A percentile compares a stretch with the other conserved stretches of the same genome.
phyloP scores from a whole-genome alignment of 1,140 invertebrate genomes.

The Aphidius gifuensis region DNA sequence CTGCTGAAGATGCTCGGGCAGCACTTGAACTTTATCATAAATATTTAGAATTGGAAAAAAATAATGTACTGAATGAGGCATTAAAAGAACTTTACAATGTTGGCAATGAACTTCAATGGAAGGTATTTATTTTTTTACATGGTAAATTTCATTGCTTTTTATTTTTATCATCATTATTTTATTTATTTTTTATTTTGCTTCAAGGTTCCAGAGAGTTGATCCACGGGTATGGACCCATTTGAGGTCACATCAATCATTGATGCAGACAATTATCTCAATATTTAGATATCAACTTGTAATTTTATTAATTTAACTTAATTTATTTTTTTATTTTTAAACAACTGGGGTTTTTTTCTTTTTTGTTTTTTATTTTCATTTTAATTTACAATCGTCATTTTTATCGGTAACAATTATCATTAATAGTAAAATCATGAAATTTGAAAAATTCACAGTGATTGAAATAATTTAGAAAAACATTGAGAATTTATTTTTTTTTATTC shows the following conservation, averaged over 20 bases:
- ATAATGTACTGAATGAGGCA: conserved; percentile 62
- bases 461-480: too few relatives aligned
- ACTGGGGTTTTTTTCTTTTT: background rate
- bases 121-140: conserved; percentile 54
- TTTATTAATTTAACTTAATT: too few relatives aligned
- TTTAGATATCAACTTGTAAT: background rate
- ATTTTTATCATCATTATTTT: background rate
- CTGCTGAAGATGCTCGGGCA: conserved; percentile 84
- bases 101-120: conserved; percentile 79
- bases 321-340: too few relatives aligned
- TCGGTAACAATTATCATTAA: too few relatives aligned
- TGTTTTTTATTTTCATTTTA: background rate
- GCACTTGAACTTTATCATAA: conserved; percentile 79
- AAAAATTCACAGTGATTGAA: too few relatives aligned
- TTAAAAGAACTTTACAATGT: conserved; percentile 77
- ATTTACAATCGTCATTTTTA: too few relatives aligned
- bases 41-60: conserved; percentile 69
- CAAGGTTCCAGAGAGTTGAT: conserved; percentile 49
- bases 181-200: background rate
- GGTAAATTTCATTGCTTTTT: conserved; percentile 7
- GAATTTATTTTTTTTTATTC: background rate
- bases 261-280: background rate
- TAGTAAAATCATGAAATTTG: background rate
- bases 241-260: background rate
- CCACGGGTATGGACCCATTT: conserved; percentile 30